Base-by-base conservation (phyloP, 2,888 invertebrate genomes). In the Syritta pipiens region DNA sequence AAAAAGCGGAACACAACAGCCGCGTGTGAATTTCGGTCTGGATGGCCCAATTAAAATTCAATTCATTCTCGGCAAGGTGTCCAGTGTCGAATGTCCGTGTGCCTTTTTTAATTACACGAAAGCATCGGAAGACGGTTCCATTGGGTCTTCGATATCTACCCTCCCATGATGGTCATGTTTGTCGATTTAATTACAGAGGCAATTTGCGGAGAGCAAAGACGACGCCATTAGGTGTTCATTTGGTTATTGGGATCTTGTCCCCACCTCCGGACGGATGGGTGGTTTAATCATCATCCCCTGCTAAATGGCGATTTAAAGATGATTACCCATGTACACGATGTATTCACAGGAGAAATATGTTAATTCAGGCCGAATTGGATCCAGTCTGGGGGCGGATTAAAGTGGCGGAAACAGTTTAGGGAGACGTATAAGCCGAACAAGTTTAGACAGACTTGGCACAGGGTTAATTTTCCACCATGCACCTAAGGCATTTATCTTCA, bases 121-220 rank as follows among this genome's bases (percentile, higher is more conserved):
- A 51, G 53, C 44, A 48, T 28, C 48, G 37, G 14, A 26, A 17
- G 37, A 30, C 40, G 17, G 35, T 20, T 20, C 3, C 5, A 24
- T 14, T 24, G 6, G 42, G 42, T 19, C 28, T 63, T 62, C 30
- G 28, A 4, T 55, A n/a, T 35, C 28, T 10, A 19, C 17, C 17
- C n/a, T 2, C 19, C 17, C 19, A 57, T 24, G 57, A 32, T 32
- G 69, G 60, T 60, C 60, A 62, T 62, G 60, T 37, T 60, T 14
- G 60, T 46, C 69, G 53, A 71, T 71, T 62, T 62, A 71, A 71
- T 71, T 60, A 71, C 69, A 20, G 26, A 68, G 42, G 55, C 62
- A 49, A 68, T 49, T 71, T 76, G 42, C 20, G 44, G 30, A n/a
- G n/a, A 20, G 30, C 30, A 51, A 46, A 35, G 37, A 49, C n/a